phyloP scores from a whole-genome alignment of 2,888 invertebrate genomes.

The Nephrotoma guestfalica region DNA sequence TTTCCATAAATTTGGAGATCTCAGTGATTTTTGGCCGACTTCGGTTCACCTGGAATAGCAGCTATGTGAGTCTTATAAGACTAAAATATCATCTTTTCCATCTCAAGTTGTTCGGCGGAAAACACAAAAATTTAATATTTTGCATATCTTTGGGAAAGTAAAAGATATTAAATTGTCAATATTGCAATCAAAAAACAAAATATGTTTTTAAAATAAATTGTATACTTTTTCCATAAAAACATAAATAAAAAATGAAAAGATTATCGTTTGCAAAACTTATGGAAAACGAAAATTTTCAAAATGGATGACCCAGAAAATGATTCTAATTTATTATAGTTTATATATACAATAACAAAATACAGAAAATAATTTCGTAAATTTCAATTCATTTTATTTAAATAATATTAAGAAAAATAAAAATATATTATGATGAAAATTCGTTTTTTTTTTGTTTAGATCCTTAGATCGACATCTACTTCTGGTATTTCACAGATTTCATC shows the following conservation, averaged over 20 bases:
- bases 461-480: background rate
- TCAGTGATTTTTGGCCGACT: too few relatives aligned
- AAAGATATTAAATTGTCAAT: too few relatives aligned
- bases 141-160: too few relatives aligned
- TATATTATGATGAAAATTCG: background rate
- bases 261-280: background rate
- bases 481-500: background rate
- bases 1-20: too few relatives aligned
- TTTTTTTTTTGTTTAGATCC: background rate
- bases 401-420: background rate
- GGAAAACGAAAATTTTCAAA: background rate
- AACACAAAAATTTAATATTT: too few relatives aligned
- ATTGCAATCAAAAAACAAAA: too few relatives aligned
- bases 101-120: too few relatives aligned
- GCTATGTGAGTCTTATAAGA: too few relatives aligned
- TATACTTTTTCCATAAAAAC: background rate
- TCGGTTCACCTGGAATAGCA: too few relatives aligned
- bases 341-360: too few relatives aligned
- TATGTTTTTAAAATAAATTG: background rate
- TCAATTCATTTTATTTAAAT: background rate
- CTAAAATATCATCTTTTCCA: too few relatives aligned
- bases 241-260: background rate
- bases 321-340: too few relatives aligned
- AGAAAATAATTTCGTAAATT: background rate
- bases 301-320: background rate